Evolutionary conservation across 2,797 vertebrate genomes (phyloP).

Genomic region (Microtus agrestis): DNA sequence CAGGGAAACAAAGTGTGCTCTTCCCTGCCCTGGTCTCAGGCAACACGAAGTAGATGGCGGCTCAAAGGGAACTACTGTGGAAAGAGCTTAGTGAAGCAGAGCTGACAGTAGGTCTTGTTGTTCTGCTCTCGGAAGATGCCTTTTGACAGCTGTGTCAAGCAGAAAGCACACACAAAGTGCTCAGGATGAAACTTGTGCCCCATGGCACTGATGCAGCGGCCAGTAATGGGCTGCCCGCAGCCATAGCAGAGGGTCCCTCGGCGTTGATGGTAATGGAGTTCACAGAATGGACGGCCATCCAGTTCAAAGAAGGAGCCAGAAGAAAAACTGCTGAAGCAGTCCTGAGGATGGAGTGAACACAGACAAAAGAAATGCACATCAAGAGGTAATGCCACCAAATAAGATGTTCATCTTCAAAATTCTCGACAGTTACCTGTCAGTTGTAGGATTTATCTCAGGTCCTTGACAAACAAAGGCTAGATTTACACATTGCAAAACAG

Average conservation of each 20-base stretch:
- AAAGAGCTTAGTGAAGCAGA: conserved; percentile 94
- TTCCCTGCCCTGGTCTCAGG: neutral
- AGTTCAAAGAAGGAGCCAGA: conserved; percentile 92
- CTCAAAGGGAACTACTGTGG: conserved; percentile 66
- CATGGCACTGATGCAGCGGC: conserved; percentile 92
- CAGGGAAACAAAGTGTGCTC: neutral
- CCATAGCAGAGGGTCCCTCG: conserved; percentile 92
- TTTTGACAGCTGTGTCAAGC: conserved; percentile 92
- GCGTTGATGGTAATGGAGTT: conserved; percentile 92
- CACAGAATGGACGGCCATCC: conserved; percentile 92
- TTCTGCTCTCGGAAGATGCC: conserved; percentile 91
- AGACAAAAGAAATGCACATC: neutral
- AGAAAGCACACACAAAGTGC: conserved; percentile 95
- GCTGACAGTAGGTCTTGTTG: conserved; percentile 91
- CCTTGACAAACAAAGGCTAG: neutral
- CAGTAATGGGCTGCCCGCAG: conserved; percentile 89
- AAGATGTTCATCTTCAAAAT: neutral
- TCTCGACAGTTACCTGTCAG: neutral
- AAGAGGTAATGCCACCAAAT: neutral
- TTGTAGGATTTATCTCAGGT: neutral
- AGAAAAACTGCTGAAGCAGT: conserved; percentile 91
- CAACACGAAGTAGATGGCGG: neutral
- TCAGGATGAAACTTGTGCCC: conserved; percentile 94
- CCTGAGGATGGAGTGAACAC: conserved; percentile 84
- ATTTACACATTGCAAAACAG: neutral